phyloP scores from a whole-genome alignment of 2,888 invertebrate genomes.

The Alloscopus bannaensis region DNA sequence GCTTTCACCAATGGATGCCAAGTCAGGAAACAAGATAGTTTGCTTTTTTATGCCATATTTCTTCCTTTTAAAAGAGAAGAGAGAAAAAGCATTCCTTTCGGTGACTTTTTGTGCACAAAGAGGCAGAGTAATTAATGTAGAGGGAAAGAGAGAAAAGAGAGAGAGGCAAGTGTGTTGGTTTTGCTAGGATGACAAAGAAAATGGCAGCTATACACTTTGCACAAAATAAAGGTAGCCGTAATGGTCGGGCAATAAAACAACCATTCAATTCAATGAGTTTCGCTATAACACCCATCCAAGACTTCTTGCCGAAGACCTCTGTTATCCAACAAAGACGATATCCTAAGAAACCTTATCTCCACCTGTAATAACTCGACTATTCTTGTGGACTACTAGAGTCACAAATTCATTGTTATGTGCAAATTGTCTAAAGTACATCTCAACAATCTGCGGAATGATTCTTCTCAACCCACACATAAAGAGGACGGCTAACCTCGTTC shows the following conservation, averaged over 20 bases:
- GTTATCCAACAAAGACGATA: too few species aligned
- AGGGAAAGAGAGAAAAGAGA: neutral
- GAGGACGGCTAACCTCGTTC: neutral
- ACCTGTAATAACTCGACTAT: too few species aligned
- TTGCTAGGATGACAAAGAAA: conserved; percentile 30
- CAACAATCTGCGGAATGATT: neutral
- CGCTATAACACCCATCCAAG: conserved; percentile 20
- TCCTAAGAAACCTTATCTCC: too few species aligned
- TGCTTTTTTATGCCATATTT: conserved; percentile 27
- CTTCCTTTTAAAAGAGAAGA: conserved; percentile 10
- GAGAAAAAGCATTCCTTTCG: neutral
- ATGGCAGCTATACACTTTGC: conserved; percentile 24
- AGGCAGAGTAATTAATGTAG: neutral
- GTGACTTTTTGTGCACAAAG: neutral
- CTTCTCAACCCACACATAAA: neutral
- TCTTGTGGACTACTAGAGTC: too few species aligned
- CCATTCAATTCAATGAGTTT: conserved; percentile 63
- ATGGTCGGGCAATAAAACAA: conserved; percentile 60
- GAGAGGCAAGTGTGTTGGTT: neutral
- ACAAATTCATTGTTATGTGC: too few species aligned
- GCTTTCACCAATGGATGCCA: neutral
- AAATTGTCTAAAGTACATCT: neutral
- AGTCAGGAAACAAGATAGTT: conserved; percentile 1
- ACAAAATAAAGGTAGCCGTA: conserved; percentile 41
- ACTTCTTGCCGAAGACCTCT: too few species aligned